Base-by-base conservation (phyloP, 2,888 invertebrate genomes). In the Dione juno region DNA sequence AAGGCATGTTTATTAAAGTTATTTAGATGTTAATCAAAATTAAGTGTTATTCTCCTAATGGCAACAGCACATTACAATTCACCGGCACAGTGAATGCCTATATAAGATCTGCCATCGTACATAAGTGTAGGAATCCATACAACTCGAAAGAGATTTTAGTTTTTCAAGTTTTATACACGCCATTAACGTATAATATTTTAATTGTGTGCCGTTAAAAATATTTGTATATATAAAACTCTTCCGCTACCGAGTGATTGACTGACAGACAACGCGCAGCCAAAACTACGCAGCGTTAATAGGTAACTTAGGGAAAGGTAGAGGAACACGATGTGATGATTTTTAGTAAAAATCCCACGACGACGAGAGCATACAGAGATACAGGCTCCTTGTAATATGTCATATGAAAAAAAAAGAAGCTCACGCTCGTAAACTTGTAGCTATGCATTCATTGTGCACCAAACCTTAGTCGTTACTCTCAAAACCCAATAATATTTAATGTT, bases 1-100 rank as follows among this genome's bases (percentile, higher is more conserved):
- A 80, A 53, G 86, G 82, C 87, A 88, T 88, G 65, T 77, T 82
- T 53, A 13, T 45, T 35, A 5, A 21, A 48, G 10, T 52, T 3
- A 43, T 16, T 40, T 13, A 61, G 1, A 50, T 37, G 9, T 28
- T 59, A 9, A 35, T 21, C n/a, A 43, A 45, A 45, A 61, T 7
- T n/a, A n/a, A 54, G 16, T 2, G 6, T 11, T 61, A 5, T 35
- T 35, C n/a, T 45, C 7, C 21, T 9, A 21, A 61, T 14, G 28
- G n/a, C 43, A 61, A 61, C 28, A 28, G 11, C 45, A 45, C 10
- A 28, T 6, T 61, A 58, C 59, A 41, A 40, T 59, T 6, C n/a
- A 9, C 28, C 7, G 1, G 9, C 45, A 50, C 8, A 41, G 40
- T 58, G 14, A 58, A 50, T 21, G 21, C 13, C 21, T 67, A 48